These are phyloP conservation scores for Pollenia angustigena DNA, from an alignment of 2,888 invertebrate genomes.

Conservation along the genomic window DNA sequence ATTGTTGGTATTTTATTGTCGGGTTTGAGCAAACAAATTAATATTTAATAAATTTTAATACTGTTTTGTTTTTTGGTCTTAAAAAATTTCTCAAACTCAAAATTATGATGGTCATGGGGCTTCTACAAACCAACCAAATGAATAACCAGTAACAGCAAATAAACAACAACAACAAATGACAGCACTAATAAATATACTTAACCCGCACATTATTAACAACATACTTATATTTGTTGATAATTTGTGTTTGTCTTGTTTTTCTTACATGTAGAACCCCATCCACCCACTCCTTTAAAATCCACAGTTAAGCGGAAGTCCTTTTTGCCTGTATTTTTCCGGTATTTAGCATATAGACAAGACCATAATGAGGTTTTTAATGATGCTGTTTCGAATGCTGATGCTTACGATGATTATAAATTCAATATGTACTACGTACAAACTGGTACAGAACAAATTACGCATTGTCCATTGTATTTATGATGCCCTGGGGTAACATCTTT, in stretches of 20 bases:
- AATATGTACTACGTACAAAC: slow-evolving; percentile 61
- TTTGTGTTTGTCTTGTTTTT: not conserved
- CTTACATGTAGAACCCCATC: not conserved
- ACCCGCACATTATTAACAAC: slow-evolving; percentile 43
- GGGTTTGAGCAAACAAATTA: slow-evolving; percentile 7
- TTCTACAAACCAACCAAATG: not conserved
- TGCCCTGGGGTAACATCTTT: slow-evolving; percentile 71
- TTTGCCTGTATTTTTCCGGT: slow-evolving; percentile 35
- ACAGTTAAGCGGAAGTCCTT: not conserved
- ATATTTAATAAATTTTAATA: slow-evolving; percentile 41
- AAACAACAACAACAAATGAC: not conserved
- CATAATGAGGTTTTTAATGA: slow-evolving; percentile 53
- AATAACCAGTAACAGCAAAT: not conserved
- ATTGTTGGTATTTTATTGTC: not conserved
- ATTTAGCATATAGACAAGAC: slow-evolving; percentile 46
- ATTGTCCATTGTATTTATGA: slow-evolving; percentile 72
- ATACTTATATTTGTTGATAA: slow-evolving; percentile 33
- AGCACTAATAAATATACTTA: slow-evolving; percentile 24
- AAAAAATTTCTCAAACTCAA: not conserved
- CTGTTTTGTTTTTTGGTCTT: not conserved
- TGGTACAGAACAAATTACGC: slow-evolving; percentile 63
- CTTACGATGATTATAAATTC: slow-evolving; percentile 65
- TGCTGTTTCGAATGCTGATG: not conserved
- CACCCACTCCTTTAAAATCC: not conserved
- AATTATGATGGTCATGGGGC: not conserved